A percentile compares a stretch with the other conserved stretches of the same genome.
Evolutionary conservation across 2,888 invertebrate genomes (phyloP).

Genomic region (Petrolisthes manimaculis): DNA sequence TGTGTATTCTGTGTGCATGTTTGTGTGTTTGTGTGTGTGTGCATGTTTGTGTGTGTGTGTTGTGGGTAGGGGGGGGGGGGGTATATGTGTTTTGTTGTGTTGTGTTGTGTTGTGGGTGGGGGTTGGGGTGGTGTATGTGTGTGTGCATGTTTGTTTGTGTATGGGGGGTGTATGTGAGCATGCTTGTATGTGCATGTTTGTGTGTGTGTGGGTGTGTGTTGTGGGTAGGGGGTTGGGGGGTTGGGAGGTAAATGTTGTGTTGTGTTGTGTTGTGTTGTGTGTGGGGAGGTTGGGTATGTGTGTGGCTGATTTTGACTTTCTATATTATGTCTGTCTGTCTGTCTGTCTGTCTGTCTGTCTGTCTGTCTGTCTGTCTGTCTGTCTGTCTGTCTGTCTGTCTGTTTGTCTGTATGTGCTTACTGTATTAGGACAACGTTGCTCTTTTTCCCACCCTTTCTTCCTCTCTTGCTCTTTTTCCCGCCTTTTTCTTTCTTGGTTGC

Average conservation of each 20-base stretch:
- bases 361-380: no score
- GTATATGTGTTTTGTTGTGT: no score
- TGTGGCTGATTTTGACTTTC: neutral
- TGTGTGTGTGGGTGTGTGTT: no score
- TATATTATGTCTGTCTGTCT: no score
- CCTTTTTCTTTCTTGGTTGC: neutral
- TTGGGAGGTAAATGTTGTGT: no score
- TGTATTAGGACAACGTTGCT: no score
- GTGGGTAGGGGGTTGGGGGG: no score
- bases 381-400: no score
- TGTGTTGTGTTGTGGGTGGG: neutral
- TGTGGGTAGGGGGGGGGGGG: no score
- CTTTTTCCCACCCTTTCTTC: slow-evolving; percentile 8
- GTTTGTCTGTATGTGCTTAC: no score
- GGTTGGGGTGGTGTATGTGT: neutral
- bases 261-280: neutral
- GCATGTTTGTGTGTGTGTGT: neutral
- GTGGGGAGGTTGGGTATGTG: neutral
- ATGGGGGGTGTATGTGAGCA: neutral
- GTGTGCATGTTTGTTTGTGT: neutral
- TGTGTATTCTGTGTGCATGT: neutral
- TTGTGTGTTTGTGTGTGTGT: slow-evolving; percentile 1
- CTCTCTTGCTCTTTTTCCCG: neutral
- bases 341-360: no score
- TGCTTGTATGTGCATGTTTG: slow-evolving; percentile 7